phyloP scores from a whole-genome alignment of 1,140 invertebrate genomes.

The Papilio dardanus region DNA sequence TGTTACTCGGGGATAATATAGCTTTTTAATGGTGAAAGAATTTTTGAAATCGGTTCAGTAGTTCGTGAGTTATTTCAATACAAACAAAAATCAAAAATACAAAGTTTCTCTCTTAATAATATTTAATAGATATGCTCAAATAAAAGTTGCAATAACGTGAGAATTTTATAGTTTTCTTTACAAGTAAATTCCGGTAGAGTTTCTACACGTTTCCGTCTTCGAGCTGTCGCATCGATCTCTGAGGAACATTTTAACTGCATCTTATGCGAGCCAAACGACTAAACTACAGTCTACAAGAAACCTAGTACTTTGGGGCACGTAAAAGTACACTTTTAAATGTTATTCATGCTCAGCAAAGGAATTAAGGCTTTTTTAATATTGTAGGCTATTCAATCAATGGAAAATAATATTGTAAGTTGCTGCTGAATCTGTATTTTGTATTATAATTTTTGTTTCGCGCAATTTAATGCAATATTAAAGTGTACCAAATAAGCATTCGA shows the following conservation, averaged over 20 bases:
- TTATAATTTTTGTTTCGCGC: background rate
- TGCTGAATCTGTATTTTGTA: too few species aligned
- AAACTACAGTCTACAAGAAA: background rate
- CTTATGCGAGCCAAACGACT: constrained; percentile 5
- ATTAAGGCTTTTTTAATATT: background rate
- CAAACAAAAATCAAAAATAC: background rate
- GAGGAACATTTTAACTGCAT: background rate
- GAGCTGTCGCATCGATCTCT: constrained; percentile 8
- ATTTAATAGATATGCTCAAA: background rate
- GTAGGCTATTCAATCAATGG: too few species aligned
- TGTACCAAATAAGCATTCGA: background rate
- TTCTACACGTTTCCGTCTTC: constrained; percentile 32
- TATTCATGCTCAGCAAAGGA: background rate
- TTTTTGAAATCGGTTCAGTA: too few species aligned
- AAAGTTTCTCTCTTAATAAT: background rate
- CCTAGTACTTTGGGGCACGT: background rate
- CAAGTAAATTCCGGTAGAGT: constrained; percentile 25
- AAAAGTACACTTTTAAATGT: background rate
- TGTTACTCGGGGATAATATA: too few species aligned
- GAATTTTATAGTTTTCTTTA: constrained; percentile 71
- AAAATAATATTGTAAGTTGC: background rate
- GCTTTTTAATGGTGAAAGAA: too few species aligned
- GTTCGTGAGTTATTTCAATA: too few species aligned
- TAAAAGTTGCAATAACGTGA: constrained; percentile 51
- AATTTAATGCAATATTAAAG: background rate